phyloP scores from a whole-genome alignment of 2,888 invertebrate genomes.

The Koerneria pararmatus region DNA sequence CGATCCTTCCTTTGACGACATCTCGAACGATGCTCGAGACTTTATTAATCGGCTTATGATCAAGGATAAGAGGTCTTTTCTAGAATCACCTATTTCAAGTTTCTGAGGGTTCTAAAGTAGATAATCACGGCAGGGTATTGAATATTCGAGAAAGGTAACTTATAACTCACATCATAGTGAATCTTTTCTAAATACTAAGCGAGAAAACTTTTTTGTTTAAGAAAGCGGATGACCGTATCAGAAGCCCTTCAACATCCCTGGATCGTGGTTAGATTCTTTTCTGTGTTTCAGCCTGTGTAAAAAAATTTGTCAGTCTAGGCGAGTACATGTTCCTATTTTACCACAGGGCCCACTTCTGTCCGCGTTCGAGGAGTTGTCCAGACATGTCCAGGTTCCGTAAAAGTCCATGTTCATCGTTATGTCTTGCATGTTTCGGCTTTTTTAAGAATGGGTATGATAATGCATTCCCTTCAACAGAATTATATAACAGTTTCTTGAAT shows the following conservation, averaged over 20 bases:
- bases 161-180: too few species aligned
- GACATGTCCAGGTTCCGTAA: too few species aligned
- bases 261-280: conserved; percentile 61
- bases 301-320: neutral
- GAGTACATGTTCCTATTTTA: neutral
- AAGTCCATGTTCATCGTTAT: too few species aligned
- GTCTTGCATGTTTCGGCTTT: too few species aligned
- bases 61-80: conserved; percentile 79
- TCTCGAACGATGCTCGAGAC: conserved; percentile 89
- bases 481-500: neutral
- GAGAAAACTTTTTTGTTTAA: too few species aligned
- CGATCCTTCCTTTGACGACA: conserved; percentile 90
- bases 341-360: neutral
- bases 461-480: too few species aligned
- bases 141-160: too few species aligned
- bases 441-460: too few species aligned
- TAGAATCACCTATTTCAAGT: too few species aligned
- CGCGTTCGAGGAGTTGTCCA: neutral
- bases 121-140: too few species aligned
- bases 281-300: neutral
- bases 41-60: conserved; percentile 86
- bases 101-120: too few species aligned
- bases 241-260: conserved; percentile 63
- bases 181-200: too few species aligned
- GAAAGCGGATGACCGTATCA: conserved; percentile 62